Evolutionary conservation across 2,888 invertebrate species (phyloP), one percentile per base, ranked within the genome.

Genomic region (Xylophagus ater): DNA sequence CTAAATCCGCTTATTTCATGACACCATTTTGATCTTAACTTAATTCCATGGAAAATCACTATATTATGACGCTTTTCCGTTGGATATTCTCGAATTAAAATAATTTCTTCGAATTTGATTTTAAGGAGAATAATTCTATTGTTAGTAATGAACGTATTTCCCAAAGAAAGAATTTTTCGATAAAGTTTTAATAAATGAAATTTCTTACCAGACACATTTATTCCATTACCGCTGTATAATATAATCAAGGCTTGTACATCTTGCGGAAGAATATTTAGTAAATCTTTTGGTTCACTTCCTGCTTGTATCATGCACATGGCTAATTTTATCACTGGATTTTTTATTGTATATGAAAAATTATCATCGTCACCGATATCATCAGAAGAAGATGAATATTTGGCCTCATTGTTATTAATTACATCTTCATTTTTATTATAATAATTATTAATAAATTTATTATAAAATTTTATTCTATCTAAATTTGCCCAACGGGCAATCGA

Each of bases 171-270:
- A n/a, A n/a, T n/a, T n/a, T n/a, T n/a, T n/a, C n/a, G n/a, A n/a
- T n/a, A n/a, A n/a, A n/a, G n/a, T n/a, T n/a, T n/a, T n/a, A n/a
- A n/a, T n/a, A 13, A 17, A 3, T 20, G n/a, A 8, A 2, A 19
- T 7, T 29, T 31, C 43, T 47, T 41, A 65, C 65, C 55, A 41
- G 57, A 54, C 17, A 59, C 51, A 41, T 58, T 62, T 29, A 46
- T 50, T 3, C 55, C 54, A 45, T 66, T 63, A 12, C 70, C 71
- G 53, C 58, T 58, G 15, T 76, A 74, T 8, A 77, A 62, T 24
- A 78, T 53, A 2, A 72, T 71, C 37, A 78, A 53, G 4, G 70
- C 69, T 54, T 73, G 67, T 12, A 70, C 56, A 51, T 71, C 69
- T 30, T 60, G 57, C 4, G 73, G 70, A 28, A 74, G 47, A 7